Evolutionary conservation across 2,797 vertebrate species (phyloP).

Genomic region (Pipistrellus nathusii): DNA sequence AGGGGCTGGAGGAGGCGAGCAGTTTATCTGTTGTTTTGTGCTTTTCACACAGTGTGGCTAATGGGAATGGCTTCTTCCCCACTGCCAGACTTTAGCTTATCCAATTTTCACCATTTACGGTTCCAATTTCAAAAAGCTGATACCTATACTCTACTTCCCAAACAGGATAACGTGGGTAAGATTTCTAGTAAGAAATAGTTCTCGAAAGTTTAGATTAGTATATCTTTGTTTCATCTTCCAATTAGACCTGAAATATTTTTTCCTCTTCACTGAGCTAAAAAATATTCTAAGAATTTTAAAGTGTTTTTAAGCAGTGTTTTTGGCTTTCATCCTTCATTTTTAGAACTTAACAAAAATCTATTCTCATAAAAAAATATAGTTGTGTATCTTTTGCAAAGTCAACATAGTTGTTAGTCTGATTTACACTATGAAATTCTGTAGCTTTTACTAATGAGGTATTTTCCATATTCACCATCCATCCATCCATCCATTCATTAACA

Average conservation of each 20-base stretch:
- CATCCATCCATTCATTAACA: neutral
- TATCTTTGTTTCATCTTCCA: neutral
- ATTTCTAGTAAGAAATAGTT: neutral
- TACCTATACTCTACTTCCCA: neutral
- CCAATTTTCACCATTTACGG: neutral
- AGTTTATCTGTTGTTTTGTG: neutral
- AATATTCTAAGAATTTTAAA: neutral
- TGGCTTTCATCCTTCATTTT: neutral
- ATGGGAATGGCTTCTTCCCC: neutral
- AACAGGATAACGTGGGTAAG: neutral
- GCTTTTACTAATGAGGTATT: neutral
- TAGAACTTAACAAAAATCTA: neutral
- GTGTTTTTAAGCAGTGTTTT: neutral
- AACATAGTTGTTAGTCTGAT: neutral
- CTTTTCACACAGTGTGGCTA: neutral
- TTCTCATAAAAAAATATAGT: neutral
- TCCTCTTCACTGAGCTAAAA: neutral
- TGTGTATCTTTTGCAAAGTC: neutral
- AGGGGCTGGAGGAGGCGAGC: neutral
- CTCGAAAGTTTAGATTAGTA: neutral
- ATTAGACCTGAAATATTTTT: neutral
- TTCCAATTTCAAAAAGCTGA: slow-evolving; percentile 8
- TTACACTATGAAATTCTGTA: neutral
- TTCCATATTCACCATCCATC: neutral
- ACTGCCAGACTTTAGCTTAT: neutral